phyloP scores from a whole-genome alignment of 2,113 vertebrate genomes.

The Pollachius pollachius region DNA sequence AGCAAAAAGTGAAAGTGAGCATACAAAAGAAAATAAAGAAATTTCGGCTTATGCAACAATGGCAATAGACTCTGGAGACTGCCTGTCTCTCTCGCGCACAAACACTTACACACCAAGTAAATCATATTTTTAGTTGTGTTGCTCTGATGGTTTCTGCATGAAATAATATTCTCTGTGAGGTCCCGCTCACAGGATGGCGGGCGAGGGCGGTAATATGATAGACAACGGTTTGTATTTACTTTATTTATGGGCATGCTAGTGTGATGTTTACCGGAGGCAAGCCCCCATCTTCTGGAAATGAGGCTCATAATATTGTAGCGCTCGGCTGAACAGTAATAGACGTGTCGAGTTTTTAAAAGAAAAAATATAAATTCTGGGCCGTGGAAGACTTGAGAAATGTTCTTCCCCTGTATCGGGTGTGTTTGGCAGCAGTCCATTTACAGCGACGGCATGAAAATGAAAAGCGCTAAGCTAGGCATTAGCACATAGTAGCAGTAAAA shows the following conservation, averaged over 20 bases:
- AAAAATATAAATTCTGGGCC: slow-evolving; percentile 3
- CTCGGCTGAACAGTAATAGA: slow-evolving; percentile 16
- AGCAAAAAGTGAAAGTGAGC: too few species aligned
- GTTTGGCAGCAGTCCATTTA: not conserved
- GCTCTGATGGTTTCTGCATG: too few species aligned
- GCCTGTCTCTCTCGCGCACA: too few species aligned
- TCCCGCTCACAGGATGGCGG: too few species aligned
- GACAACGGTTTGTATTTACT: not conserved
- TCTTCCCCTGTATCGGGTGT: not conserved
- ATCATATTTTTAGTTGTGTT: too few species aligned
- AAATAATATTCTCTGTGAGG: too few species aligned
- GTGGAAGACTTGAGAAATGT: slow-evolving; percentile 7
- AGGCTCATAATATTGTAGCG: slow-evolving; percentile 1
- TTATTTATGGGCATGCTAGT: not conserved
- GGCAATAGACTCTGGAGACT: too few species aligned
- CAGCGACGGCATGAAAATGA: not conserved
- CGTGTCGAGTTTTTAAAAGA: slow-evolving; percentile 3
- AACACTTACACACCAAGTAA: too few species aligned
- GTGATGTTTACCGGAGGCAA: not conserved
- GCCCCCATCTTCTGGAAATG: not conserved
- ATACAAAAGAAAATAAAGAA: too few species aligned
- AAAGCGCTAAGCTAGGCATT: not conserved
- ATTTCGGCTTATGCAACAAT: too few species aligned
- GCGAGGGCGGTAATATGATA: too few species aligned
- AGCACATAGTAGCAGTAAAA: too few species aligned